Conservation (phyloP, 2,888 invertebrate genomes). For the Nymphalis urticae region DNA sequence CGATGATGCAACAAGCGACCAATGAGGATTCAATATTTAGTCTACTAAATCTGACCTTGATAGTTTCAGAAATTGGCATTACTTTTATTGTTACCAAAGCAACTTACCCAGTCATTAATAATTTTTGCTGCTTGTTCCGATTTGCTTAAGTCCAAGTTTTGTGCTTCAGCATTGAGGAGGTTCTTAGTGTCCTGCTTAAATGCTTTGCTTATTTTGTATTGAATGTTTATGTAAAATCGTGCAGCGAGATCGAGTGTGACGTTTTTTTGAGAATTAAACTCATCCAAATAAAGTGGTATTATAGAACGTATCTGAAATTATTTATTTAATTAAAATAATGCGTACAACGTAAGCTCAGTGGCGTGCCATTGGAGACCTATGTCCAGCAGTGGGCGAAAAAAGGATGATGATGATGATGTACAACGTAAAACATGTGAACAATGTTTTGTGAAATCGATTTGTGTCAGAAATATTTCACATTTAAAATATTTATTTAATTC, state of each 20-base stretch:
- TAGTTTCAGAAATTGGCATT: no score
- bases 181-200: constrained; percentile 36
- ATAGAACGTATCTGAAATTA: constrained; percentile 38
- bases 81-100: background rate
- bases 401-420: no score
- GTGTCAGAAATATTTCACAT: no score
- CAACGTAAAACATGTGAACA: no score
- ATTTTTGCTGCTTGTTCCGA: constrained; percentile 33
- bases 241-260: constrained; percentile 37
- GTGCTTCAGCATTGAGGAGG: constrained; percentile 39
- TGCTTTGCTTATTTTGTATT: constrained; percentile 33
- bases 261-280: constrained; percentile 38
- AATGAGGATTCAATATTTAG: no score
- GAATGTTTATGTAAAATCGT: constrained; percentile 38
- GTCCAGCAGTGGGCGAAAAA: no score
- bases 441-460: no score
- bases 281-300: constrained; percentile 36
- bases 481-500: no score
- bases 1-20: no score
- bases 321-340: background rate
- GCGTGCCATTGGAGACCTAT: no score
- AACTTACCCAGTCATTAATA: constrained; percentile 43
- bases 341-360: no score
- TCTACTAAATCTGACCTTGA: no score
- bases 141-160: constrained; percentile 42